Conservation (phyloP, 2,113 vertebrate species). For the Colaptes auratus region DNA sequence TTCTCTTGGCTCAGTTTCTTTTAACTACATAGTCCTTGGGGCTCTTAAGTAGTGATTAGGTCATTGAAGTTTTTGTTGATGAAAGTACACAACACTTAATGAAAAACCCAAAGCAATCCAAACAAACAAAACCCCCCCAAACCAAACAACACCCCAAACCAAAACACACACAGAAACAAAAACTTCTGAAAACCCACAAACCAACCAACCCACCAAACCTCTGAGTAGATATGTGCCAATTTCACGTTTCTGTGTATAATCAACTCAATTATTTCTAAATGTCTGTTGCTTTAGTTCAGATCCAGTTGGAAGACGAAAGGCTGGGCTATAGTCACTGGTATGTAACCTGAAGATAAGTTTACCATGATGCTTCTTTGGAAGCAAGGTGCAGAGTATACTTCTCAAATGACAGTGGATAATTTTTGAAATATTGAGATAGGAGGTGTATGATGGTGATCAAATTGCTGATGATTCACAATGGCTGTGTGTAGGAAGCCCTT, state of each 20-base stretch:
- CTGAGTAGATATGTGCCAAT: neutral
- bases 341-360: neutral
- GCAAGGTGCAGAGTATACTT: neutral
- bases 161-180: neutral
- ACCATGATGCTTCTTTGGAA: neutral
- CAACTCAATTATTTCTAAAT: neutral
- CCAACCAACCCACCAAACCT: neutral
- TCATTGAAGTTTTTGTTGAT: neutral
- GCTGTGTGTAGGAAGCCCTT: neutral
- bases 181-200: neutral
- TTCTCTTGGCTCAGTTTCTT: neutral
- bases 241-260: neutral
- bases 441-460: neutral
- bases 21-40: neutral
- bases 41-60: neutral
- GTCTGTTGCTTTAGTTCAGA: neutral
- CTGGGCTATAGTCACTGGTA: accelerated
- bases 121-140: neutral
- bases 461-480: neutral
- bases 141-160: no score
- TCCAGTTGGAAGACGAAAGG: neutral
- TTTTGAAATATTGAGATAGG: neutral
- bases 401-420: neutral
- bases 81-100: neutral
- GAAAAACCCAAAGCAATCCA: neutral